Evolutionary conservation across 2,888 invertebrate genomes (phyloP).

Genomic region (Litoditis marina): DNA sequence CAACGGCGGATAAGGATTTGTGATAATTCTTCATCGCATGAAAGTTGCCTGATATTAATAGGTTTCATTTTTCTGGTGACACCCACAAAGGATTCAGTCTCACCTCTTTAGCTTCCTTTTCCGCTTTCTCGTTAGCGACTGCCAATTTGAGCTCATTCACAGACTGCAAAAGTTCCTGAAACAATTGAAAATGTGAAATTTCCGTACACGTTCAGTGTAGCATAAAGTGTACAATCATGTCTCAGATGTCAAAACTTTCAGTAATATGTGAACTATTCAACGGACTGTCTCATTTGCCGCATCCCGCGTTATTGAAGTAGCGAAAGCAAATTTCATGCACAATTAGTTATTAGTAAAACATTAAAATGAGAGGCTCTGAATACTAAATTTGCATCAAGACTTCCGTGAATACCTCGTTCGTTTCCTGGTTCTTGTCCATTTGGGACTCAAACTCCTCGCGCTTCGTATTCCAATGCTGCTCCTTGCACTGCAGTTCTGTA

Average conservation of each 20-base stretch:
- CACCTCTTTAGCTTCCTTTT: slow-evolving; percentile 18
- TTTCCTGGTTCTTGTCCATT: slow-evolving; percentile 37
- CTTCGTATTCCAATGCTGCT: slow-evolving; percentile 34
- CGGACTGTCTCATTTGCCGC: no score
- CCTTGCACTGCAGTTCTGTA: slow-evolving; percentile 21
- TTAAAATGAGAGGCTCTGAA: no score
- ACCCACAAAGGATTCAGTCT: background rate
- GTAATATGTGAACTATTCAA: no score
- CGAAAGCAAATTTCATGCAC: no score
- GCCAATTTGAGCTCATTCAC: slow-evolving; percentile 13
- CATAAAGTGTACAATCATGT: background rate
- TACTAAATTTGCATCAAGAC: no score
- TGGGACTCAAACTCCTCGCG: slow-evolving; percentile 38
- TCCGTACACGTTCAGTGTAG: background rate
- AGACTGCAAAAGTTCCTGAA: slow-evolving; percentile 4
- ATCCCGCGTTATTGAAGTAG: no score
- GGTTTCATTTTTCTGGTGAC: no score
- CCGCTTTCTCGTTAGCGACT: slow-evolving; percentile 24
- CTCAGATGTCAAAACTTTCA: no score
- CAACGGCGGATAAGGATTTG: no score
- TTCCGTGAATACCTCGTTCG: slow-evolving; percentile 35
- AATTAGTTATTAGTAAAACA: no score
- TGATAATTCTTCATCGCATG: no score
- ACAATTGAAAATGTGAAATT: background rate
- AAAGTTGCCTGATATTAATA: no score